Base-by-base conservation (phyloP, 2,888 invertebrate species). In the Julus scandinavius region DNA sequence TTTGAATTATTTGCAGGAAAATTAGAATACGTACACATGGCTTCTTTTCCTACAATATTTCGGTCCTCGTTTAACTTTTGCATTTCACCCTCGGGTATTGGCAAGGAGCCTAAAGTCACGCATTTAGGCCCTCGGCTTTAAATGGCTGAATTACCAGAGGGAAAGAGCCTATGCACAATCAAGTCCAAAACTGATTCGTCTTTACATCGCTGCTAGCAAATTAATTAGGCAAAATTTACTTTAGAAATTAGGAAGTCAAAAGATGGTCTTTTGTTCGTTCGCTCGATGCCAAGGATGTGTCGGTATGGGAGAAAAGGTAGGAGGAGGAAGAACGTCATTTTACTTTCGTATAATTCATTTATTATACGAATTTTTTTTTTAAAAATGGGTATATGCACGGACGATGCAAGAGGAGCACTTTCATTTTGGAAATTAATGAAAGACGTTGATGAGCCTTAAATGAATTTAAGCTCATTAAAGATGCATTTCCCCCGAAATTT, bases 171-270 rank as follows among this genome's bases (percentile, higher is more conserved):
- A 54, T 54, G 11, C 54, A 54, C 72, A 72, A 72, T 72, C 72
- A 72, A 29, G 72, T 72, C 72, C 29, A 72, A 29, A 72, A 72
- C 72, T 72, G 72, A 29, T 72, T 72, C 72, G 72, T 72, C 72
- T 72, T 29, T 45, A 20, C 72, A 72, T 72, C 72, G 72, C 72
- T 72, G 29, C 72, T 29, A 72, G 72, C 72, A 72, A 72, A 72
- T 72, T 72, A 72, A 72, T 72, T 72, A 72, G 72, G 72, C 29
- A 72, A 72, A 72, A 72, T 72, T 72, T 72, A 72, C 72, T 72
- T 72, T 72, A 72, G 72, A 72, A 72, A 72, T 72, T 72, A 72
- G 72, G 72, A 72, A 72, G 72, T 72, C 72, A 72, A 72, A 72
- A 72, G 72, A 72, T 72, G 72, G 72, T 72, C 72, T 72, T 72